These are phyloP conservation scores for Nemurella pictetii DNA, from an alignment of 2,888 invertebrate genomes.

Conservation along the genomic window DNA sequence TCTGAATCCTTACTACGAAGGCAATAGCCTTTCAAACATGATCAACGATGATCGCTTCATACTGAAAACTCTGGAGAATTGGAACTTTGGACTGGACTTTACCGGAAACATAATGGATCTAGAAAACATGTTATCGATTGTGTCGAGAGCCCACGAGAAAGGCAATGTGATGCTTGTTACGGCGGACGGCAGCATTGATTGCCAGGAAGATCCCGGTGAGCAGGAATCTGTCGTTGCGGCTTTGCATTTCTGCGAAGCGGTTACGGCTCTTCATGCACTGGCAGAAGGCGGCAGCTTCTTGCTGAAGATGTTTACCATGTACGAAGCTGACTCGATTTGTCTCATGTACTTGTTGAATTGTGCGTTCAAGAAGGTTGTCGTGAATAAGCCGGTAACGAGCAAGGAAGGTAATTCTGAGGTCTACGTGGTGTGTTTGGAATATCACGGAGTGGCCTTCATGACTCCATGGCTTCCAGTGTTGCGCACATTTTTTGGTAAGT, in stretches of 20 bases:
- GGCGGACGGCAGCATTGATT: constrained; percentile 93
- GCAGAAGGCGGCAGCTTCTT: constrained; percentile 75
- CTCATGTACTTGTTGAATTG: constrained; percentile 79
- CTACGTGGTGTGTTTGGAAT: constrained; percentile 76
- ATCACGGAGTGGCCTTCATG: constrained; percentile 56
- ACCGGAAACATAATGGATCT: constrained; percentile 81
- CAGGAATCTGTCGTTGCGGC: constrained; percentile 81
- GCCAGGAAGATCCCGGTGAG: constrained; percentile 79
- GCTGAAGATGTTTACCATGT: constrained; percentile 88
- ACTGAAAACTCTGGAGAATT: constrained; percentile 71
- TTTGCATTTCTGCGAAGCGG: constrained; percentile 81
- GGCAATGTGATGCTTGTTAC: constrained; percentile 66
- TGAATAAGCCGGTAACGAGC: constrained; percentile 90
- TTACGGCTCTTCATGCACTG: constrained; percentile 74
- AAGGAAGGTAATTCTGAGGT: constrained; percentile 94
- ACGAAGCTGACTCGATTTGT: constrained; percentile 79
- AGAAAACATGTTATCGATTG: constrained; percentile 68
- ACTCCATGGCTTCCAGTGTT: constrained; percentile 55
- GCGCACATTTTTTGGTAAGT: constrained; percentile 53
- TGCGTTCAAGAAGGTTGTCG: constrained; percentile 69
- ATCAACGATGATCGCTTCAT: constrained; percentile 88
- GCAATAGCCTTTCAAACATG: constrained; percentile 69
- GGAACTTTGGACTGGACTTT: constrained; percentile 84
- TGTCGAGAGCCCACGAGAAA: constrained; percentile 55
- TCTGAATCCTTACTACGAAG: constrained; percentile 90